Conservation (phyloP, 2,113 vertebrate species). For the Addax nasomaculatus region DNA sequence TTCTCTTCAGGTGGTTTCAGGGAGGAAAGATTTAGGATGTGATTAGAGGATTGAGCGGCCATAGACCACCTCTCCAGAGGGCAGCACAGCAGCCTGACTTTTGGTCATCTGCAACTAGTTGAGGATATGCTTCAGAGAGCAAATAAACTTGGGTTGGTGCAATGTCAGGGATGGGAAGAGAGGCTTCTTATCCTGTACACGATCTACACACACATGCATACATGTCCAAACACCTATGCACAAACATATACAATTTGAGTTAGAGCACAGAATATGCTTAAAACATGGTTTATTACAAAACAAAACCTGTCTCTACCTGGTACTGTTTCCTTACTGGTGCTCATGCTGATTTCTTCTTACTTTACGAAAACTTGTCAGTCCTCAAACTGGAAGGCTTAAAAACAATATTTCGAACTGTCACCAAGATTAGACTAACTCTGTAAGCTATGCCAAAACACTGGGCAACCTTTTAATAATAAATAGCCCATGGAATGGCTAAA, state of each 20-base stretch:
- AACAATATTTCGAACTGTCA: neutral
- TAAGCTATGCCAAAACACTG: neutral
- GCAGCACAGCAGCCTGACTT: neutral
- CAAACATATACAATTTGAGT: neutral
- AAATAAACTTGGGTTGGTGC: neutral
- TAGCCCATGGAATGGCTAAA: neutral
- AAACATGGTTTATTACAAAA: neutral
- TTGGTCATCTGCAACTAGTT: neutral
- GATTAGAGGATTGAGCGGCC: neutral
- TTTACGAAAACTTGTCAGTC: neutral
- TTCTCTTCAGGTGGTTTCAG: constrained; percentile 40
- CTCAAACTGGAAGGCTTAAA: neutral
- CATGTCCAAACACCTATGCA: neutral
- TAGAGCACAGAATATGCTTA: neutral
- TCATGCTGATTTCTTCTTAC: neutral
- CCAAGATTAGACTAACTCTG: neutral
- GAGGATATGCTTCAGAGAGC: neutral
- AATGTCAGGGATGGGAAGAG: neutral
- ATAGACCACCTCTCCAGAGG: constrained; percentile 3
- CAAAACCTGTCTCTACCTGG: neutral
- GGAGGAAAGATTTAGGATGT: constrained; percentile 17
- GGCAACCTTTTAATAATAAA: neutral
- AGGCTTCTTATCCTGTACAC: neutral
- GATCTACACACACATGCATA: neutral
- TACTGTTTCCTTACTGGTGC: neutral